phyloP scores from a whole-genome alignment of 2,113 vertebrate genomes.

The Mormyrus iriodes region DNA sequence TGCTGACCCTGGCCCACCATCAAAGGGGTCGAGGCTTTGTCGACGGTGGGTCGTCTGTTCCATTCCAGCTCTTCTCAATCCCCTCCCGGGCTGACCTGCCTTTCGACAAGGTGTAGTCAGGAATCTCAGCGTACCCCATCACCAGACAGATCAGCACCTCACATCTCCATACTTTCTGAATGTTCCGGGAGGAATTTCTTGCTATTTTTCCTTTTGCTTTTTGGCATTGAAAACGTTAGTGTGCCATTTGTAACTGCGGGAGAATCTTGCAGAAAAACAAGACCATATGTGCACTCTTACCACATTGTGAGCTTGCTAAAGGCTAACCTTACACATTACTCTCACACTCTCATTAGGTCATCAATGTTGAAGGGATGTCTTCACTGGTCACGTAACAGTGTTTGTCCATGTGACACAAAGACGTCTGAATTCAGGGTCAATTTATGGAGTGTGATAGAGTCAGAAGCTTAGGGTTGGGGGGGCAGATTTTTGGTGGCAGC shows the following conservation, averaged over 20 bases:
- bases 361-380: neutral
- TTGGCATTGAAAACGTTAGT: neutral
- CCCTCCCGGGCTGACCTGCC: neutral
- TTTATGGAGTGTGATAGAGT: neutral
- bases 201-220: neutral
- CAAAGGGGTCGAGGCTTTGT: neutral
- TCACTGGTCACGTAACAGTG: neutral
- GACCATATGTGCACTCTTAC: neutral
- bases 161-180: neutral
- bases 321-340: neutral
- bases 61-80: neutral
- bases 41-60: neutral
- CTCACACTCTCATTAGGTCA: neutral
- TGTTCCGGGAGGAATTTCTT: neutral
- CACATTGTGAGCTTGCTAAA: neutral
- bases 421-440: neutral
- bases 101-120: neutral
- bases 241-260: neutral
- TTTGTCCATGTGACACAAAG: neutral
- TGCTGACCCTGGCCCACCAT: neutral
- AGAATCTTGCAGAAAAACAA: neutral
- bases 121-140: neutral
- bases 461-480: neutral
- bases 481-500: neutral
- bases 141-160: neutral